Evolutionary conservation across 2,797 vertebrate genomes (phyloP), one percentile per base, ranked within the genome.

Genomic region (Loriculus beryllinus): DNA sequence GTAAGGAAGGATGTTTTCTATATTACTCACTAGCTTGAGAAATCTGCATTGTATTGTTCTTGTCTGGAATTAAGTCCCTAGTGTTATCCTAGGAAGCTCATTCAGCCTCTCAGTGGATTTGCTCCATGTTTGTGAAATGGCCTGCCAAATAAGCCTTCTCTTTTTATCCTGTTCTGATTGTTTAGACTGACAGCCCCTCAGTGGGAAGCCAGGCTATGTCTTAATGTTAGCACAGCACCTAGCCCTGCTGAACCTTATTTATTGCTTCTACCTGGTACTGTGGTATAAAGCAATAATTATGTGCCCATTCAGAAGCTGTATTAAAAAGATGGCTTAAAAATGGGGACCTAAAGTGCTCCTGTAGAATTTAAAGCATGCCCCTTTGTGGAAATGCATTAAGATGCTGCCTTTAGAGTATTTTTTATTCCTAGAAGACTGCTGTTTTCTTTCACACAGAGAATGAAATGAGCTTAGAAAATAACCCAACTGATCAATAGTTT

Each of bases 401-500:
- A 90, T 94, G 63, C 77, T 79, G 56, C 71, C 67, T 90, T 95
- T 60, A 79, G 48, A 94, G 37, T 84, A 59, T 86, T 47, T 79
- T 94, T 92, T 93, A 84, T 88, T 94, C 83, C 86, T 95, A 84
- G 70, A 93, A 74, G 77, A 84, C 83, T 94, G 70, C 35, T 88
- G 69, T 80, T 94, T 96, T 88, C 83, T 86, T 79, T 94, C 87
- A 92, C 70, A 80, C 54, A 79, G 85, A 94, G 91, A 94, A 92
- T 76, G 31, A 92, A 96, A 95, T 76, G 74, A 90, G 63, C 63
- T 92, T 88, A 68, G 78, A 82, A 87, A 94, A 92, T 91, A 87
- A 81, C 85, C 65, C 21, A 78, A 42, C 60, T 92, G 81, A 95
- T 96, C 88, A 90, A 95, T 93, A 95, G 31, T 86, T 96, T 92